phyloP scores from a whole-genome alignment of 2,888 invertebrate genomes.

The Catocala fraxini region DNA sequence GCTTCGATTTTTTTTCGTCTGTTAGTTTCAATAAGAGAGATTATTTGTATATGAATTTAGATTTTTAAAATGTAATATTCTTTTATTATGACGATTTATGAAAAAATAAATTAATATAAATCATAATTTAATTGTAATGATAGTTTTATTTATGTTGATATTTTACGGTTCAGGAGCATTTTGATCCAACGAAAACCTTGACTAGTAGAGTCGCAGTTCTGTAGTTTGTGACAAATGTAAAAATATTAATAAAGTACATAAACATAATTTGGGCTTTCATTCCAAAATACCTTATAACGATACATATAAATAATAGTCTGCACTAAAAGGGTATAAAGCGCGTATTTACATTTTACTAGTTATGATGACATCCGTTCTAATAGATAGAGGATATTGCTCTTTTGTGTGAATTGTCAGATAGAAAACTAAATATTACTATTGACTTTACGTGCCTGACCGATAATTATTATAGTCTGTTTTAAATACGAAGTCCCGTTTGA shows the following conservation, averaged over 20 bases:
- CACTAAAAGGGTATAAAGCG: no score
- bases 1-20: constrained; percentile 79
- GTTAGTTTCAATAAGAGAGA: constrained; percentile 82
- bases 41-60: constrained; percentile 86
- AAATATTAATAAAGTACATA: constrained; percentile 83
- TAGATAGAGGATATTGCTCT: no score
- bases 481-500: no score
- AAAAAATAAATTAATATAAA: constrained; percentile 70
- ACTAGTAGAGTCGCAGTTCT: constrained; percentile 83
- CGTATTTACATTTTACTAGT: no score
- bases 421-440: no score
- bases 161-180: constrained; percentile 78
- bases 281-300: constrained; percentile 23
- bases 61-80: constrained; percentile 77
- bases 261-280: constrained; percentile 63
- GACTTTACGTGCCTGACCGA: no score
- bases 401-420: no score
- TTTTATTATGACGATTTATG: constrained; percentile 80
- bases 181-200: constrained; percentile 81
- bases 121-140: constrained; percentile 73
- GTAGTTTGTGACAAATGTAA: constrained; percentile 84
- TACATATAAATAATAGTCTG: no score
- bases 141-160: constrained; percentile 82
- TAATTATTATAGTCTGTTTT: no score
- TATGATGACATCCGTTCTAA: no score